Conservation (phyloP, 2,113 vertebrate species). For the Leuciscus idus region DNA sequence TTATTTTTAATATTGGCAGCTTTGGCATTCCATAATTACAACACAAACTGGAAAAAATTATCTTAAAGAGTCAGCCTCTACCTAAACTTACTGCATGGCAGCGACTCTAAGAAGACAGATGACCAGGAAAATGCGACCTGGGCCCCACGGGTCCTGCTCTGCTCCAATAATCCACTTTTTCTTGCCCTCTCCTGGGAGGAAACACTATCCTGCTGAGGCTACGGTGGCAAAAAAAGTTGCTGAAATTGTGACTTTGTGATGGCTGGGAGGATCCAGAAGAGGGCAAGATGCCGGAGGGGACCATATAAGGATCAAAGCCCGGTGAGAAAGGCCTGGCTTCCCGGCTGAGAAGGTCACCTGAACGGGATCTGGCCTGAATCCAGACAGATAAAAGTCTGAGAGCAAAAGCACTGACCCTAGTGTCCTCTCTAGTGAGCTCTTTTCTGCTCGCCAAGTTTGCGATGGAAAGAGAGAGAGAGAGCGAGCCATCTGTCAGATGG, state of each 20-base stretch:
- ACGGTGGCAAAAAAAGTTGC: slow-evolving; percentile 59
- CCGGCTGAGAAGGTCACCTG: slow-evolving; percentile 69
- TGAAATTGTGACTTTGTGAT: slow-evolving; percentile 68
- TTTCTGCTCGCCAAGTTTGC: slow-evolving; percentile 19
- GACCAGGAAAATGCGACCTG: slow-evolving; percentile 35
- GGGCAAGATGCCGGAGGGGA: background rate
- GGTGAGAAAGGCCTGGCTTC: slow-evolving; percentile 32
- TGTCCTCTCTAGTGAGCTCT: slow-evolving; percentile 40
- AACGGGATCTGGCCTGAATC: slow-evolving; percentile 55
- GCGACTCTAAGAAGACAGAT: slow-evolving; percentile 46
- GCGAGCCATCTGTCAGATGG: slow-evolving; percentile 52
- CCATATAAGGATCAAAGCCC: slow-evolving; percentile 19
- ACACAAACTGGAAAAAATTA: background rate
- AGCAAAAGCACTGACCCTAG: slow-evolving; percentile 48
- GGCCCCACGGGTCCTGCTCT: slow-evolving; percentile 39
- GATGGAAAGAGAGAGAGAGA: slow-evolving; percentile 8
- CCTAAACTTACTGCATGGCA: background rate
- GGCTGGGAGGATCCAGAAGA: slow-evolving; percentile 55
- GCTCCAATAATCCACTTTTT: slow-evolving; percentile 51
- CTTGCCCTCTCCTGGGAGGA: background rate
- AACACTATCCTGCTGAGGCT: slow-evolving; percentile 20
- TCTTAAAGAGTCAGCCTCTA: slow-evolving; percentile 11
- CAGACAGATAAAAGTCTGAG: slow-evolving; percentile 55
- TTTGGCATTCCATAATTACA: too few relatives aligned
- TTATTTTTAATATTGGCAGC: too few relatives aligned